Base-by-base conservation (phyloP, 2,888 invertebrate species). In the Trissolcus brochymenae region DNA sequence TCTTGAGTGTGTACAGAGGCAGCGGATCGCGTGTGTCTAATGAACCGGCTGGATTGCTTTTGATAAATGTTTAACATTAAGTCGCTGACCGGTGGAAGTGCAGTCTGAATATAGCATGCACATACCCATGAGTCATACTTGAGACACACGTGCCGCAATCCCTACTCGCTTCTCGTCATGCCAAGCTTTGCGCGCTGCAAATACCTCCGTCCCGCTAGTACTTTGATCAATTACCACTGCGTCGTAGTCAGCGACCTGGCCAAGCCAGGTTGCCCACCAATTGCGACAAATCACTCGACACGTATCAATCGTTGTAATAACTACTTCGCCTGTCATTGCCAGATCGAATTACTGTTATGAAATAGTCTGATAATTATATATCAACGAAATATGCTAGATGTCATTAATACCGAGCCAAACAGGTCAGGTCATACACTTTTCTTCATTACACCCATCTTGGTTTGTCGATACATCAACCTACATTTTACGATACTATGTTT, bases 221-320 rank as follows among this genome's bases (percentile, higher is more conserved):
- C 84, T 84, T 85, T 83, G 85, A 84, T 82, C 84, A 81, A 84
- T 84, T 85, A 80, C 84, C 83, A 81, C 75, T 79, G 73, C 61
- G 82, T 80, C 80, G 81, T 76, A 76, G 73, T 16, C 79, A 76
- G 76, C 81, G 81, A 79, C 76, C 79, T 56, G 67, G 65, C 79
- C 79, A 79, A 74, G 78, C 76, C 79, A 60, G 64, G 56, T 53
- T 43, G 51, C 21, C 59, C 66, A 35, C 68, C 53, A 55, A 25
- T 66, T 62, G 35, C 67, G 66, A 73, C 68, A 64, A 76, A 76
- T 79, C 76, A 76, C 62, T 68, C 72, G 65, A 41, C 72, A 53
- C 65, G 61, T 62, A 72, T 76, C 76, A 78, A 78, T 78, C 75
- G 71, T 59, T 75, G 66, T 72, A 61, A 72, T 66, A 76, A 71